phyloP scores from a whole-genome alignment of 2,113 vertebrate genomes.

The Oceanites oceanicus region DNA sequence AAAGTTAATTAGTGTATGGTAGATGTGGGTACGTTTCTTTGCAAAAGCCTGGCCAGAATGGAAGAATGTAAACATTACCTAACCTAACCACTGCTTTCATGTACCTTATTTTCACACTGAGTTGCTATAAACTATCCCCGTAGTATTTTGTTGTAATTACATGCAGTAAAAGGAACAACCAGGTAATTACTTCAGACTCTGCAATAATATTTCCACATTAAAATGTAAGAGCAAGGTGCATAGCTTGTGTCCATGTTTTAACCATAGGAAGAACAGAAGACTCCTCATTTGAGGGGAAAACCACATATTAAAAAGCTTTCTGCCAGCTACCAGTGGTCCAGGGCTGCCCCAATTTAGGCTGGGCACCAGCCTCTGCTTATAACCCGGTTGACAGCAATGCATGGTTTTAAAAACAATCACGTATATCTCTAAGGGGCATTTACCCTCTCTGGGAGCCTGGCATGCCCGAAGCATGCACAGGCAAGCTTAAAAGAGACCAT shows the following conservation, averaged over 20 bases:
- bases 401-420: neutral
- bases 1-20: neutral
- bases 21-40: neutral
- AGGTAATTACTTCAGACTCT: conserved; percentile 15
- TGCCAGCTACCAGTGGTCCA: neutral
- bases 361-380: neutral
- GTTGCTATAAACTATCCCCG: neutral
- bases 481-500: neutral
- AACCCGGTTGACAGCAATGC: neutral
- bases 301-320: neutral
- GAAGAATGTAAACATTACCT: neutral
- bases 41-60: neutral
- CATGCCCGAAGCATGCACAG: neutral
- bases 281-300: neutral
- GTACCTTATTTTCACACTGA: neutral
- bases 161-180: conserved; percentile 35
- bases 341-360: neutral
- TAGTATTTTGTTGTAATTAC: conserved; percentile 35
- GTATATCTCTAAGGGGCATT: neutral
- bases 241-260: neutral
- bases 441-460: neutral
- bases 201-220: conserved; percentile 23
- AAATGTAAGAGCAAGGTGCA: neutral
- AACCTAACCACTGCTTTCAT: neutral
- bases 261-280: neutral